Evolutionary conservation across 2,113 vertebrate genomes (phyloP).

Genomic region (Dasyornis broadbenti): DNA sequence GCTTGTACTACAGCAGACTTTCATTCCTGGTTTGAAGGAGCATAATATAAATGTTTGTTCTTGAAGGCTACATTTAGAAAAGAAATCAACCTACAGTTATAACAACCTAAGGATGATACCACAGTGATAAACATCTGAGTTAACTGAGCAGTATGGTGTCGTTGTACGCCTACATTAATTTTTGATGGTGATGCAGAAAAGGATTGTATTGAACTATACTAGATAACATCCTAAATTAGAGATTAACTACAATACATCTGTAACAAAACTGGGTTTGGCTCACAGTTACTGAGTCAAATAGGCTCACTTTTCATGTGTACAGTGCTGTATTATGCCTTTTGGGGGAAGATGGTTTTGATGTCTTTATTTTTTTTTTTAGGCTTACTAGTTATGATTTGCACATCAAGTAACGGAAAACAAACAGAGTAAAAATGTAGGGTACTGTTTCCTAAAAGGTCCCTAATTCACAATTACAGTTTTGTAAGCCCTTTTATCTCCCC

Average conservation of each 20-base stretch:
- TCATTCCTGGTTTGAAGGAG: neutral
- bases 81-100: neutral
- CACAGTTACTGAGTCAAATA: neutral
- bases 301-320: neutral
- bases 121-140: neutral
- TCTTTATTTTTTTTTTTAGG: neutral
- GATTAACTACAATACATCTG: neutral
- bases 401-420: neutral
- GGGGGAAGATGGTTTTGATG: neutral
- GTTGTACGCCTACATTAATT: neutral
- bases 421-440: neutral
- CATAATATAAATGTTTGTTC: neutral
- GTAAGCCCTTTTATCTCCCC: rapidly evolving
- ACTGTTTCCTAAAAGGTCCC: neutral
- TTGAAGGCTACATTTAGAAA: neutral
- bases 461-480: neutral
- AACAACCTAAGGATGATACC: neutral
- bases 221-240: rapidly evolving
- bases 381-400: neutral
- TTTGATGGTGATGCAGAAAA: neutral
- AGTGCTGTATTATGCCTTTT: neutral
- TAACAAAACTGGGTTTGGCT: neutral
- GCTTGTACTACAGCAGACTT: neutral
- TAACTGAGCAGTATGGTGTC: neutral
- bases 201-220: neutral